Evolutionary conservation across 2,888 invertebrate genomes (phyloP), one percentile per base, ranked within the genome.

Genomic region (Dynastes grantii): DNA sequence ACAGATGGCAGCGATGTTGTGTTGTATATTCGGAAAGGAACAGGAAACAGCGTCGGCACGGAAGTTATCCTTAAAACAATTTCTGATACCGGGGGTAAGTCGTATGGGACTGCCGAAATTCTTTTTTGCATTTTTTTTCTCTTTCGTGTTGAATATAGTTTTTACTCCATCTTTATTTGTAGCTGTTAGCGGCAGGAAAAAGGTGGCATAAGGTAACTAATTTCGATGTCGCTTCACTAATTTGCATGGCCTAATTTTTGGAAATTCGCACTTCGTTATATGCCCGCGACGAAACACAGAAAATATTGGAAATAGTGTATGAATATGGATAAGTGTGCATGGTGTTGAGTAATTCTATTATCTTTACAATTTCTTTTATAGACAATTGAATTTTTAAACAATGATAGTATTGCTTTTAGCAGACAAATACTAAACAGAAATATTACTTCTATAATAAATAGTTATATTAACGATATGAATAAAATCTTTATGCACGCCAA

Each of bases 1-100:
- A 16, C 98, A 98, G 90, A 98, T 96, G 88, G 96, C 98, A 2
- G 98, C 97, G 1, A 96, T 98, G 95, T 87, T 98, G 78, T 95
- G 96, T 81, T 97, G 98, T 86, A 93, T 95, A 1, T 97, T 98
- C 88, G 94, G 95, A 79, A 92, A 93, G 78, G 87, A 87, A 58
- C 84, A 87, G 70, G 85, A 86, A 80, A 70, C 76, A 1, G 76
- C 79, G 49, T 83, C 65, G 68, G 81, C 75, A 58, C 81, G 84
- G 80, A 83, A 85, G 80, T 82, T 85, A 37, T 85, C 85, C 5
- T 76, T 84, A 55, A 86, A 84, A 78, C 83, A 83, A 4, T 76
- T 86, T 11, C 80, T 85, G 37, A 83, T 84, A 16, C 82, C 85
- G 61, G 83, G 83, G 77, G 87, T 87, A 84, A 86, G 85, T 82